Base-by-base conservation (phyloP, 2,113 vertebrate genomes). In the Puffinus mauretanicus region DNA sequence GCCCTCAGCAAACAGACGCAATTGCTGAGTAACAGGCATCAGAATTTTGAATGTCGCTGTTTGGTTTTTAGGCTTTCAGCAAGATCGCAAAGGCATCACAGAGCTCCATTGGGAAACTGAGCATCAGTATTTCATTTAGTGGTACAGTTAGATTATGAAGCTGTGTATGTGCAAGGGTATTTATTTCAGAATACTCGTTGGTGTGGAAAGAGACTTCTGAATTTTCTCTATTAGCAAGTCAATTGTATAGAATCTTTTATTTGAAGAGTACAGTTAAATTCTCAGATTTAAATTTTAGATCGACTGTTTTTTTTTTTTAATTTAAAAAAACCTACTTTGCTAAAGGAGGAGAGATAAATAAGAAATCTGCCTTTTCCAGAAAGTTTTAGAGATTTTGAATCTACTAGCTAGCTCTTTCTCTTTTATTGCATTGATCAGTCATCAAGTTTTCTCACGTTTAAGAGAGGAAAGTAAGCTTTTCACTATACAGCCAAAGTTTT, bases 71-170 rank as follows among this genome's bases (percentile, higher is more conserved):
- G 52, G 30, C 86, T 97, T 97, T 93, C 94, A 93, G 84, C 82
- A 93, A 93, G 75, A 95, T 87, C 96, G 81, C 76, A 87, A 86
- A 95, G 84, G 82, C 93, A 96, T 47, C 79, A 58, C 15, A 82
- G 55, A 93, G 54, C 76, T 97, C 83, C 76, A 36, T 86, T 95
- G 95, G 92, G 87, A 95, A 96, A 83, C 76, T 51, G 49, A 95
- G 40, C 64, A 81, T 83, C 94, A 73, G 70, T 82, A 34, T 52
- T 95, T 96, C 72, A 91, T 88, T 95, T 91, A 93, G 78, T 88
- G 78, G 21, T 81, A 36, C 24, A 58, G 51, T 88, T 86, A 79
- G 83, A 91, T 96, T 94, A 95, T 89, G 75, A 93, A 95, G 46
- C 38, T 44, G 61, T 29, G 9, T 92, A 44, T 62, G 29, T 38